Evolutionary conservation across 2,797 vertebrate genomes (phyloP).

Genomic region (Cynodonichthys magdalenae): DNA sequence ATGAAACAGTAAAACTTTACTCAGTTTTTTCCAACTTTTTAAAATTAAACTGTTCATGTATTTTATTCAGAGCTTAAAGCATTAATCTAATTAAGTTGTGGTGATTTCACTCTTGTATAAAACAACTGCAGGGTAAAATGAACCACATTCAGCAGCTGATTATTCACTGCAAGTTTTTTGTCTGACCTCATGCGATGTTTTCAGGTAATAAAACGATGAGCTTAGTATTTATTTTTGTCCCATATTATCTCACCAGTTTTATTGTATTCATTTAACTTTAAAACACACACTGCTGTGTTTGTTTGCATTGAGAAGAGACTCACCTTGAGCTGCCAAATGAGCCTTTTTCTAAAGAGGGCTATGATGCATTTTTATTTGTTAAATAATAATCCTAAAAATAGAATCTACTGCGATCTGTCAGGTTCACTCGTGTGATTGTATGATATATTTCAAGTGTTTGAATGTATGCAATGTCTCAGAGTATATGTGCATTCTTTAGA

Average conservation of each 20-base stretch:
- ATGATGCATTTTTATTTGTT: too few species aligned
- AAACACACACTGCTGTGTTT: slow-evolving; percentile 21
- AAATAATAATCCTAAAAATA: too few species aligned
- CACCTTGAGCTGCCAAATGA: not conserved
- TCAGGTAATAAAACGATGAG: slow-evolving; percentile 31
- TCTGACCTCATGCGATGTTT: slow-evolving; percentile 24
- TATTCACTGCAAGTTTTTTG: slow-evolving; percentile 32
- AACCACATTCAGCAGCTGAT: slow-evolving; percentile 35
- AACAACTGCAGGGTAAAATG: slow-evolving; percentile 22
- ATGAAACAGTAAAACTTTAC: not conserved
- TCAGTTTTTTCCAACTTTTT: not conserved
- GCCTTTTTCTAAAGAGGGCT: too few species aligned
- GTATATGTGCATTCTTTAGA: slow-evolving; percentile 13
- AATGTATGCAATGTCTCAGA: not conserved
- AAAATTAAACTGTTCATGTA: not conserved
- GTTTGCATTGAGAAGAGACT: slow-evolving; percentile 6
- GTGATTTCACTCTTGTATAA: slow-evolving; percentile 1
- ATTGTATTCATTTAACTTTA: slow-evolving; percentile 5
- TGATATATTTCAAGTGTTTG: not conserved
- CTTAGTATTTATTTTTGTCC: slow-evolving; percentile 20
- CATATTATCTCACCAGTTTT: slow-evolving; percentile 17
- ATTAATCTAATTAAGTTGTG: slow-evolving; percentile 4
- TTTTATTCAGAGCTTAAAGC: slow-evolving; percentile 15
- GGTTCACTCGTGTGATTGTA: not conserved
- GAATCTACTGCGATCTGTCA: not conserved